phyloP scores from a whole-genome alignment of 2,113 vertebrate species.

The Excalfactoria chinensis region DNA sequence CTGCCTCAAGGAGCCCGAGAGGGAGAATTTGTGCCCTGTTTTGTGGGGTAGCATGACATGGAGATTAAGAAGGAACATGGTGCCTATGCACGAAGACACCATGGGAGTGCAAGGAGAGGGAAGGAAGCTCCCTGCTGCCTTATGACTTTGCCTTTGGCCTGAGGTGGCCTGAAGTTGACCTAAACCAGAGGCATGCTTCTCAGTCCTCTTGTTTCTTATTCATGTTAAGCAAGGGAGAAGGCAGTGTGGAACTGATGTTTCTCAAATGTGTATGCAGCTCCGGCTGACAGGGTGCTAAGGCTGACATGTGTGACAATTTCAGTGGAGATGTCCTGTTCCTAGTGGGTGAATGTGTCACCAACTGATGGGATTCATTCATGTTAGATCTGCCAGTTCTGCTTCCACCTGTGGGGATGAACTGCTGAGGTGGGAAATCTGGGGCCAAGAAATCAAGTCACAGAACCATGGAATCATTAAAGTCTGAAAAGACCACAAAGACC shows the following conservation, averaged over 20 bases:
- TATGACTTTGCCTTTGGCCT: background rate
- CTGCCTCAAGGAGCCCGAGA: background rate
- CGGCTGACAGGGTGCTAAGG: background rate
- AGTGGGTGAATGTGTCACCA: fast-evolving
- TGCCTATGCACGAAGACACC: background rate
- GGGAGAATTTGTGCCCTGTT: background rate
- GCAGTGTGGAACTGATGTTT: background rate
- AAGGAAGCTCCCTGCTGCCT: background rate
- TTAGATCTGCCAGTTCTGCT: background rate
- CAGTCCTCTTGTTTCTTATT: background rate
- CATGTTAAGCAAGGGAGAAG: background rate
- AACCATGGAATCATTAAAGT: too few relatives aligned
- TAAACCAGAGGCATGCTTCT: fast-evolving
- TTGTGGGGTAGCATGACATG: background rate
- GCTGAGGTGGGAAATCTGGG: background rate
- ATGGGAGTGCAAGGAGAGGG: background rate
- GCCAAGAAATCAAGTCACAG: background rate
- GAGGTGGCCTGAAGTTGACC: background rate
- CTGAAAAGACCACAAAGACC: too few relatives aligned
- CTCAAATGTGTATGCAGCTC: fast-evolving
- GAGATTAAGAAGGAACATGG: background rate
- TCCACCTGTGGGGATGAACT: background rate
- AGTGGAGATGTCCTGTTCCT: background rate
- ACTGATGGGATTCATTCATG: fast-evolving
- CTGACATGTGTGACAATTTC: fast-evolving